A percentile compares a stretch with the other conserved stretches of the same genome.
phyloP scores from a whole-genome alignment of 1,140 invertebrate species.

The Brachionus plicatilis region DNA sequence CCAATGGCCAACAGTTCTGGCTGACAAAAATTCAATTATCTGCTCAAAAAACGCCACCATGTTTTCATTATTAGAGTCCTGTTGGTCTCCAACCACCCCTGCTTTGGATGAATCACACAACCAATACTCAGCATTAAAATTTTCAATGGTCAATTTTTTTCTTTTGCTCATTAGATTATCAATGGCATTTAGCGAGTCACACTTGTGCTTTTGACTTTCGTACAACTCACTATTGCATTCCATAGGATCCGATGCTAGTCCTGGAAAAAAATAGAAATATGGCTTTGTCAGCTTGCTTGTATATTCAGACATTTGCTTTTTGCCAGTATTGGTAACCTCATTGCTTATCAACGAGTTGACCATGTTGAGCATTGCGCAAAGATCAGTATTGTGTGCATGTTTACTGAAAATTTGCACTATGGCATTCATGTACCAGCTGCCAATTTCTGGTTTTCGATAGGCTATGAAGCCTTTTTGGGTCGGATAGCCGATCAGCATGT shows the following conservation, averaged over 20 bases:
- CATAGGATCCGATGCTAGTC: background rate
- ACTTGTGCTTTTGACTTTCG: background rate
- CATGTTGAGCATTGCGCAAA: conserved; percentile 41
- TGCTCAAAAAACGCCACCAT: background rate
- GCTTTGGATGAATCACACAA: background rate
- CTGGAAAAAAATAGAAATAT: conserved; percentile 40
- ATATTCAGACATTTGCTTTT: conserved; percentile 41
- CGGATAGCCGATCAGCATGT: conserved; percentile 41
- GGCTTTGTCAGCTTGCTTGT: conserved; percentile 18
- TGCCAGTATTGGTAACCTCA: conserved; percentile 37
- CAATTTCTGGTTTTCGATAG: conserved; percentile 39
- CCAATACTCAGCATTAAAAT: background rate
- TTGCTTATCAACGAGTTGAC: conserved; percentile 19
- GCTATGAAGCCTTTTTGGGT: conserved; percentile 39
- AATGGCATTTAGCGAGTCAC: background rate
- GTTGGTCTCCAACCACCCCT: background rate
- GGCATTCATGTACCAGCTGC: conserved; percentile 41
- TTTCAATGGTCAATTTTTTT: background rate
- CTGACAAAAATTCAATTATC: background rate
- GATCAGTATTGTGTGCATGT: conserved; percentile 38
- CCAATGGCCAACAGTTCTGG: conserved; percentile 17
- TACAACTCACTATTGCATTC: background rate
- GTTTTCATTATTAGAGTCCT: conserved; percentile 7
- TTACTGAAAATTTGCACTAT: conserved; percentile 29
- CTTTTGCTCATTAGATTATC: conserved; percentile 14